Evolutionary conservation across 2,797 vertebrate genomes (phyloP).

Genomic region (Pampus argenteus): DNA sequence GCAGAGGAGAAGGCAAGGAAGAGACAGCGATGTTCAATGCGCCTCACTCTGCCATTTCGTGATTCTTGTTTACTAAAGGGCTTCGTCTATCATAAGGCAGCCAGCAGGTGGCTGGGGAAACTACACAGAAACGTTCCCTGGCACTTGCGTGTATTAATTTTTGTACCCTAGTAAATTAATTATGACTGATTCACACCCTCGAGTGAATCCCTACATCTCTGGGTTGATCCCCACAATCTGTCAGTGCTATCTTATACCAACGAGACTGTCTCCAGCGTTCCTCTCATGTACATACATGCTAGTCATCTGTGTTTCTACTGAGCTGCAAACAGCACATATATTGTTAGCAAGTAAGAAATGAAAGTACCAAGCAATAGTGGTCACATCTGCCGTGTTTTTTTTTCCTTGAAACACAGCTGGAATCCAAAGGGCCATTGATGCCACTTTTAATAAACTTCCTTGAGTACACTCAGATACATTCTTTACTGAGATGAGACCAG

Average conservation of each 20-base stretch:
- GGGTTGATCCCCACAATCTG: conserved; percentile 64
- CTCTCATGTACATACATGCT: conserved; percentile 7
- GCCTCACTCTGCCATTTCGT: conserved; percentile 63
- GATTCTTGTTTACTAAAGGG: conserved; percentile 75
- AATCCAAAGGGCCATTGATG: conserved; percentile 55
- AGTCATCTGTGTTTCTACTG: conserved; percentile 23
- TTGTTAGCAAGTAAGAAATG: conserved; percentile 21
- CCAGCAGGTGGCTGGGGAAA: conserved; percentile 74
- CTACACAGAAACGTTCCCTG: conserved; percentile 65
- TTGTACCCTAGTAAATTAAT: conserved; percentile 69
- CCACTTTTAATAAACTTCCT: conserved; percentile 60
- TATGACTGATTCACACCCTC: conserved; percentile 65
- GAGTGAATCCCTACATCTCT: conserved; percentile 62
- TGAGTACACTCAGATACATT: conserved; percentile 56
- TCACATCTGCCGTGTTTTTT: conserved; percentile 27
- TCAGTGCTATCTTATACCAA: conserved; percentile 37
- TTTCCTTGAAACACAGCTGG: conserved; percentile 31
- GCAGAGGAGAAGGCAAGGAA: conserved; percentile 58
- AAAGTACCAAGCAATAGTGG: conserved; percentile 23
- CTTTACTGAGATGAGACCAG: conserved; percentile 53
- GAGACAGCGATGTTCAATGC: conserved; percentile 57
- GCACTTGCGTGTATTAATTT: conserved; percentile 64
- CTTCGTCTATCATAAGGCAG: conserved; percentile 70
- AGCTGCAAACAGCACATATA: conserved; percentile 25
- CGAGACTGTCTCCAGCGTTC: conserved; percentile 17